A percentile compares a stretch with the other conserved stretches of the same genome.
Conservation (phyloP, 2,888 invertebrate genomes). For the Lissocephala sabroskyi region DNA sequence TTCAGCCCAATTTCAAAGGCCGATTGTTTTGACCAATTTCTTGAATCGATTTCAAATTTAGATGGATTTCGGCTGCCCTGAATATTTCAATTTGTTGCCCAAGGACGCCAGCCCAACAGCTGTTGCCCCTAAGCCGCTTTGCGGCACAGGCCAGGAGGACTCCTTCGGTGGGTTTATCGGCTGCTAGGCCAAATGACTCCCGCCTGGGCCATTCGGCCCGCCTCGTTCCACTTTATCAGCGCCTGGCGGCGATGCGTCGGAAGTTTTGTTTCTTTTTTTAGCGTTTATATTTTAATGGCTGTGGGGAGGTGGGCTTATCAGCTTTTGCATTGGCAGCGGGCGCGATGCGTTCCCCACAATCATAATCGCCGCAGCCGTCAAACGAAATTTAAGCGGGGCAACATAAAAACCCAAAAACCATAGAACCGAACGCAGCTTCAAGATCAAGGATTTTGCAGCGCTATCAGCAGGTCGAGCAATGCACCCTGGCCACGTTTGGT, state of each 20-base stretch:
- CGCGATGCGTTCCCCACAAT: constrained; percentile 9
- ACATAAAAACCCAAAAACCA: constrained; percentile 27
- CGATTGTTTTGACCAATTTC: not conserved
- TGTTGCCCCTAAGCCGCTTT: constrained; percentile 36
- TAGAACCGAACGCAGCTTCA: constrained; percentile 45
- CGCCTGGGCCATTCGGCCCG: constrained; percentile 40
- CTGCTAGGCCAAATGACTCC: constrained; percentile 38
- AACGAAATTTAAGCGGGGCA: constrained; percentile 28
- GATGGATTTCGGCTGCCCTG: not conserved
- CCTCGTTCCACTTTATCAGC: constrained; percentile 10
- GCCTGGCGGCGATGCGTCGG: constrained; percentile 26
- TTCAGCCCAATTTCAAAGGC: constrained; percentile 10
- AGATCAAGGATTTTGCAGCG: constrained; percentile 59
- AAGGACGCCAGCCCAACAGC: constrained; percentile 20
- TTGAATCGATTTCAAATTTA: not conserved
- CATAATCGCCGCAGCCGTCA: not conserved
- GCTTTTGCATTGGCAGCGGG: constrained; percentile 23
- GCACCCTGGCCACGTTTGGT: constrained; percentile 55
- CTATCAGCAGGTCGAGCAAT: constrained; percentile 60
- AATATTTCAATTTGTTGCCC: constrained; percentile 19
- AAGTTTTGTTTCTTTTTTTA: constrained; percentile 25
- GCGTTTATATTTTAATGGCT: too few species aligned
- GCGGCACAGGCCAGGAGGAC: constrained; percentile 1
- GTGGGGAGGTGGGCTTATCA: constrained; percentile 28
- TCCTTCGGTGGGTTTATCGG: constrained; percentile 27